phyloP scores from a whole-genome alignment of 1,140 invertebrate genomes.

The Holcopasites calliopsidis region DNA sequence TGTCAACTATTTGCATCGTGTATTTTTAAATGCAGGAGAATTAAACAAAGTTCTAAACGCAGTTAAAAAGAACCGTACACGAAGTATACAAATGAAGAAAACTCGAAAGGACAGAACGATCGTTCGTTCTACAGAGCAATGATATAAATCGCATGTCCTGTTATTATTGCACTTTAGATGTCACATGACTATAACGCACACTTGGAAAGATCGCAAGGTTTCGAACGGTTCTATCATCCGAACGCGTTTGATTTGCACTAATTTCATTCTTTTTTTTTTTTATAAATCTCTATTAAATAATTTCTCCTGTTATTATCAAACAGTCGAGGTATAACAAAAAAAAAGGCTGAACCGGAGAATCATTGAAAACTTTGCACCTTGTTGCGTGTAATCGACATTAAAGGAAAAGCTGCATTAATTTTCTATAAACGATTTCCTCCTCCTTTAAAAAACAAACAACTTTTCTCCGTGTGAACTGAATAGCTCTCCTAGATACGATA shows the following conservation, averaged over 20 bases:
- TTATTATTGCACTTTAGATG: slow-evolving; percentile 57
- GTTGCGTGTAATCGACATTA: background rate
- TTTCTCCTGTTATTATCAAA: background rate
- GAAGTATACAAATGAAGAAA: slow-evolving; percentile 15
- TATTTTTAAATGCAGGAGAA: slow-evolving; percentile 52
- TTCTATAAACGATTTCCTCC: slow-evolving; percentile 18
- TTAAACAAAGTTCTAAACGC: slow-evolving; percentile 31
- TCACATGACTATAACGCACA: slow-evolving; percentile 20
- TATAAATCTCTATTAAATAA: slow-evolving; percentile 4
- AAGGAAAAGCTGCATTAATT: slow-evolving; percentile 28
- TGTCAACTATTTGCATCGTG: slow-evolving; percentile 32
- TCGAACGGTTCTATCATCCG: background rate
- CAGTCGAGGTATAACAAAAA: background rate
- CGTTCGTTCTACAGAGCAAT: slow-evolving; percentile 12
- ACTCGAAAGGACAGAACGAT: slow-evolving; percentile 23
- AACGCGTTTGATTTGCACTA: background rate
- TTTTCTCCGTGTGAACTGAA: slow-evolving; percentile 19
- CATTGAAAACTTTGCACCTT: slow-evolving; percentile 27
- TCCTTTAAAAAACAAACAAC: slow-evolving; percentile 25
- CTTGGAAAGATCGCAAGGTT: background rate
- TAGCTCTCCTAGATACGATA: slow-evolving; percentile 25
- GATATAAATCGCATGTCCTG: slow-evolving; percentile 23
- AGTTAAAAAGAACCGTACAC: slow-evolving; percentile 6
- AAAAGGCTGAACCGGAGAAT: slow-evolving; percentile 4
- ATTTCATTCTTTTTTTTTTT: too few species aligned